These are phyloP conservation scores for Syrista parreyssii DNA, from an alignment of 2,888 invertebrate genomes.

Conservation along the genomic window DNA sequence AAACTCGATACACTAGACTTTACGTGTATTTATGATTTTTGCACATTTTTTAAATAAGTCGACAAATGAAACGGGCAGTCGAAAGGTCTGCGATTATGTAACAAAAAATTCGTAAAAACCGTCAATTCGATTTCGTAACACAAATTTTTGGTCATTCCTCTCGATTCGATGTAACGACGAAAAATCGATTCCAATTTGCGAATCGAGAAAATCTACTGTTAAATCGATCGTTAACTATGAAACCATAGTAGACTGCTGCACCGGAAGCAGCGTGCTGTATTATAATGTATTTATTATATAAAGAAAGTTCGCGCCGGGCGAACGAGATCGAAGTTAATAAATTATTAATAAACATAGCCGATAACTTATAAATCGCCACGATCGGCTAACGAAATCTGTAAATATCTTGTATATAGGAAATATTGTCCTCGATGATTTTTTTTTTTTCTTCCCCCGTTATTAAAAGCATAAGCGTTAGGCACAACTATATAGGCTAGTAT, in stretches of 20 bases:
- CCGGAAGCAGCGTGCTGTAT: slow-evolving; percentile 43
- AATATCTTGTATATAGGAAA: slow-evolving; percentile 46
- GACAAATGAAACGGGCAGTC: background rate
- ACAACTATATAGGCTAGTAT: background rate
- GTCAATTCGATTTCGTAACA: slow-evolving; percentile 9
- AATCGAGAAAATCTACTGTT: background rate
- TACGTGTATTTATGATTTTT: background rate
- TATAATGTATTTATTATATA: slow-evolving; percentile 62
- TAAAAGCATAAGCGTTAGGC: background rate
- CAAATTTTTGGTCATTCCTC: background rate
- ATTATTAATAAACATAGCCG: slow-evolving; percentile 55
- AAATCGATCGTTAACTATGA: background rate
- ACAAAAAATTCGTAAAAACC: background rate
- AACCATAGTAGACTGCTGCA: background rate
- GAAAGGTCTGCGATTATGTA: background rate
- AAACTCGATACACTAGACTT: background rate
- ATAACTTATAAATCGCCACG: slow-evolving; percentile 46
- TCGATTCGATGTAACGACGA: background rate
- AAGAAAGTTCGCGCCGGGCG: slow-evolving; percentile 29
- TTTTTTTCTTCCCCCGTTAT: background rate
- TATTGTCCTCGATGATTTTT: slow-evolving; percentile 31
- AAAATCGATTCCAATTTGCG: background rate
- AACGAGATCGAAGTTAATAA: slow-evolving; percentile 48
- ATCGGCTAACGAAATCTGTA: slow-evolving; percentile 32
- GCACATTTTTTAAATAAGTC: background rate